A percentile compares a stretch with the other conserved stretches of the same genome.
These are phyloP conservation scores for Meda fulgida DNA, from an alignment of 2,797 vertebrate genomes.

Conservation along the genomic window DNA sequence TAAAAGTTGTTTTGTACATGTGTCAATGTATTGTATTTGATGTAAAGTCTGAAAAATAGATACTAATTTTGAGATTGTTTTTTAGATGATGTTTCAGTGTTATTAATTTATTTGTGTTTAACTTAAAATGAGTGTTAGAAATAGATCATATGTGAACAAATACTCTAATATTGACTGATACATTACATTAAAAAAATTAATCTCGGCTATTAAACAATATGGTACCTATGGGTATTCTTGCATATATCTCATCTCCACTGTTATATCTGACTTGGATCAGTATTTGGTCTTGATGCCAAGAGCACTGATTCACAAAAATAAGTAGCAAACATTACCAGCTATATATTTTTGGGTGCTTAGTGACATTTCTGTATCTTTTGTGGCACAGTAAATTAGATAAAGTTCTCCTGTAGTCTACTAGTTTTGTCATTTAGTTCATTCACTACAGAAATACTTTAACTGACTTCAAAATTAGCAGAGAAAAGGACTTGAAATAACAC, in stretches of 20 bases:
- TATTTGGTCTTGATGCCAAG: background rate
- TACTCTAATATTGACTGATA: too few relatives aligned
- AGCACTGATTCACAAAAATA: background rate
- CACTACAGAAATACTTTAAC: background rate
- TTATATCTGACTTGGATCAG: background rate
- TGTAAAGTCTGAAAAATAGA: background rate
- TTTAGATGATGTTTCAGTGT: background rate
- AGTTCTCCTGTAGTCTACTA: background rate
- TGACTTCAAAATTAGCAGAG: background rate
- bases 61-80: background rate
- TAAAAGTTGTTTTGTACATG: too few relatives aligned
- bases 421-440: slow-evolving; percentile 12
- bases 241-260: background rate
- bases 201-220: too few relatives aligned
- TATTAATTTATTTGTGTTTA: too few relatives aligned
- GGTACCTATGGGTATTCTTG: too few relatives aligned
- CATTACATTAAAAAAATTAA: too few relatives aligned
- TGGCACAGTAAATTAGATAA: background rate
- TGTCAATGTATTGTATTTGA: background rate
- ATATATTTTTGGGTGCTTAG: background rate
- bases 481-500: background rate
- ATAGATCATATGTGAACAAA: too few relatives aligned
- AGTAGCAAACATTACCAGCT: background rate
- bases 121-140: too few relatives aligned
- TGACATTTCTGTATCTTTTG: background rate